Conservation (phyloP, 2,797 vertebrate species). For the Pangasius larnaudii region DNA sequence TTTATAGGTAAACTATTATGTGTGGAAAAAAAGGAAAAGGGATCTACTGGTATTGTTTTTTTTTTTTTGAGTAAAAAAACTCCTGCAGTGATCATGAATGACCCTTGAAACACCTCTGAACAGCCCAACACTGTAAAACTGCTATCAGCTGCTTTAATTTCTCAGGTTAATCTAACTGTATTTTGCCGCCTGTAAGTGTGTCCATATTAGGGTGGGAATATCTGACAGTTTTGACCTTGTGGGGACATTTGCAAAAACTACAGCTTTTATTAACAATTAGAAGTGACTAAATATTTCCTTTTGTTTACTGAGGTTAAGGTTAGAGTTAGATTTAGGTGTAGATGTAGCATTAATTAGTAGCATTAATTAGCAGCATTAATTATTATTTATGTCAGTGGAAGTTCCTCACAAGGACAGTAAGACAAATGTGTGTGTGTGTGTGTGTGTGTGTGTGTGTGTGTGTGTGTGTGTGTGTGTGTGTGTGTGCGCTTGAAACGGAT, state of each 20-base stretch:
- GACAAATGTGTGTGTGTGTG: slow-evolving; percentile 23
- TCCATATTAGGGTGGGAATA: neutral
- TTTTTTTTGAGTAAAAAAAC: neutral
- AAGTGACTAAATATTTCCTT: neutral
- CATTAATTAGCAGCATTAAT: neutral
- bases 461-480: too few relatives aligned
- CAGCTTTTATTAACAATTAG: neutral
- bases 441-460: neutral
- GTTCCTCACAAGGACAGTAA: too few relatives aligned
- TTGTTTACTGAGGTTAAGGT: neutral
- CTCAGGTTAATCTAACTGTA: slow-evolving; percentile 39
- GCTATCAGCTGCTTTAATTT: neutral
- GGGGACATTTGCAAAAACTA: neutral
- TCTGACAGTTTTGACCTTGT: neutral
- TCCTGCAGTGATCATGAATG: neutral
- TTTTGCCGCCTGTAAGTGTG: slow-evolving; percentile 12
- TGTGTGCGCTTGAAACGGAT: slow-evolving; percentile 42
- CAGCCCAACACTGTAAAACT: neutral
- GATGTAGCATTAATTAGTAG: neutral
- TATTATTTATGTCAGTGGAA: neutral
- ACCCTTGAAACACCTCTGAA: neutral
- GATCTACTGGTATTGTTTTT: neutral
- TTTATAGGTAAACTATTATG: slow-evolving; percentile 18
- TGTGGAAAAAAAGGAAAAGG: neutral
- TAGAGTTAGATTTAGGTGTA: neutral